A percentile compares a stretch with the other conserved stretches of the same genome.
Evolutionary conservation across 37 sponge, comb jelly and placozoan species (phyloP).

Genomic region (Tethya wilhelma): DNA sequence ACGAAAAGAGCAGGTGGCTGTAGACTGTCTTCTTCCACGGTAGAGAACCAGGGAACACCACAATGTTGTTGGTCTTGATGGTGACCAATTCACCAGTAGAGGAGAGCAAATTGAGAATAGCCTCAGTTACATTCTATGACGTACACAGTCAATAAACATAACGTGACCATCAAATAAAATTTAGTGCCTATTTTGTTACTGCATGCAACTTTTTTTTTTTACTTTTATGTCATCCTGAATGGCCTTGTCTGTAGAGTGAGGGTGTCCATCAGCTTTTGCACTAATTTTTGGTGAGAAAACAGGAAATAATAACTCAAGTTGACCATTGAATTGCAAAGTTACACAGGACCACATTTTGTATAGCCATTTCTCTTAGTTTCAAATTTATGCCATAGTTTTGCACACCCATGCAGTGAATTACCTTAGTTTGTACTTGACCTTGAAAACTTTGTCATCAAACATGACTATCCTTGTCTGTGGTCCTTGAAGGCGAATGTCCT

Average conservation of each 20-base stretch:
- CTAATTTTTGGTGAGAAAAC: neutral
- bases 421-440: conserved; percentile 50
- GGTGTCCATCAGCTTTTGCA: neutral
- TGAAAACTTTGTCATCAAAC: conserved; percentile 62
- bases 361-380: neutral
- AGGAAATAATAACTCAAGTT: too few relatives aligned
- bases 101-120: neutral
- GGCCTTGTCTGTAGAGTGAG: neutral
- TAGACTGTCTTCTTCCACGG: conserved; percentile 18
- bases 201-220: too few relatives aligned
- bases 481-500: conserved; percentile 32
- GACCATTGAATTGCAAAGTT: neutral
- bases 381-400: neutral
- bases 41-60: conserved; percentile 29
- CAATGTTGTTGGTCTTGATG: conserved; percentile 20
- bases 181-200: neutral
- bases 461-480: conserved; percentile 61
- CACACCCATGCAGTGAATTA: neutral
- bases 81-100: neutral
- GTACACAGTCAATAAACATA: neutral
- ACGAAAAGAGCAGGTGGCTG: conserved; percentile 19
- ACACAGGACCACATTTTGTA: neutral
- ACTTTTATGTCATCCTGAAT: conserved; percentile 30
- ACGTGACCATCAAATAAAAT: too few relatives aligned
- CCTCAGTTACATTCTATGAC: conserved; percentile 19